Conservation (phyloP, 35 echinoderm and acorn worm genomes). For the Acanthaster planci region DNA sequence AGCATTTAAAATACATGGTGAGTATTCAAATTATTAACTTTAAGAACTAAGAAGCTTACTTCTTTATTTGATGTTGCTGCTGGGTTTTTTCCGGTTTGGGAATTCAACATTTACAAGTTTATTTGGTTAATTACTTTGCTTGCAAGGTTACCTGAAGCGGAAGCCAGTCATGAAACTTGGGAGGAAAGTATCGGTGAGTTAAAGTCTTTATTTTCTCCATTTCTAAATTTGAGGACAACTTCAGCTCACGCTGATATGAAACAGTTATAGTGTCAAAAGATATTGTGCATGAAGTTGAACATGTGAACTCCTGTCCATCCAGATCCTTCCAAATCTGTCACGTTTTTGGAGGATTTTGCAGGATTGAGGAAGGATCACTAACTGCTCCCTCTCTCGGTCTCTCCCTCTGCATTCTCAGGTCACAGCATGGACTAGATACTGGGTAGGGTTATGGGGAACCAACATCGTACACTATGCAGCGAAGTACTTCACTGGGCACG, state of each 20-base stretch:
- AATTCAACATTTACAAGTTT: neutral
- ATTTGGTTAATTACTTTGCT: neutral
- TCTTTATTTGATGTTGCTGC: neutral
- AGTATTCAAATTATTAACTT: slow-evolving; percentile 33
- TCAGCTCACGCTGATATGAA: too few species aligned
- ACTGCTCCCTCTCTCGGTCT: too few species aligned
- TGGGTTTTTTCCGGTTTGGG: too few species aligned
- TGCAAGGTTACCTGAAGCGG: slow-evolving; percentile 80
- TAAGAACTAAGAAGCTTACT: too few species aligned
- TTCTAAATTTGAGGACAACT: too few species aligned
- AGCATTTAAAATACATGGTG: slow-evolving; percentile 85
- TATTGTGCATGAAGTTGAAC: too few species aligned
- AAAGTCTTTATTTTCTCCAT: neutral
- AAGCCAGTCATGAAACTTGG: slow-evolving; percentile 89
- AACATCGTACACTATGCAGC: slow-evolving; percentile 94
- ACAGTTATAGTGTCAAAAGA: too few species aligned
- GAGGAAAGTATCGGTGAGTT: slow-evolving; percentile 94
- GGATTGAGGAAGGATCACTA: too few species aligned
- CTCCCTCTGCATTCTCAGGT: slow-evolving; percentile 49
- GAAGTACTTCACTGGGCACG: slow-evolving; percentile 83
- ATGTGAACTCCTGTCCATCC: too few species aligned
- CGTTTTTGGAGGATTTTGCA: too few species aligned
- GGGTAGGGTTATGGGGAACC: slow-evolving; percentile 97
- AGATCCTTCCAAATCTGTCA: too few species aligned
- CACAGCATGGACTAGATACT: slow-evolving; percentile 91